These are phyloP conservation scores for Petroica traversi DNA, from an alignment of 2,113 vertebrate species.

Conservation along the genomic window DNA sequence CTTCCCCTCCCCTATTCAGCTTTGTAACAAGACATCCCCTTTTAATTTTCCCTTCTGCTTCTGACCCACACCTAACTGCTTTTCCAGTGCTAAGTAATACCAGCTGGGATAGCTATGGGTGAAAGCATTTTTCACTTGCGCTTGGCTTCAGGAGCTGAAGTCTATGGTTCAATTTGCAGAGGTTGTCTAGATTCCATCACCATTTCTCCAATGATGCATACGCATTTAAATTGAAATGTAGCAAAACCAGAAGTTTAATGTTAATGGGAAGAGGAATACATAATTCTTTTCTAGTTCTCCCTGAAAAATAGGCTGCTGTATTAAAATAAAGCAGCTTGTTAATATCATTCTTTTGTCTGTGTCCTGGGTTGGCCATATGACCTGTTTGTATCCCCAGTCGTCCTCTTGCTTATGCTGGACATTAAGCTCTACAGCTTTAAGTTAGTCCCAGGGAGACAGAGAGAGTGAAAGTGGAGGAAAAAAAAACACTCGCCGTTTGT, in stretches of 20 bases:
- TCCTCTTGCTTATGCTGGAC: no score
- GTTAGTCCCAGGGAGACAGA: no score
- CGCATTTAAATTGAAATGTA: slow-evolving; percentile 6
- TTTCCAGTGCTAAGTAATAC: neutral
- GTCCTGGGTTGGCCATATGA: no score
- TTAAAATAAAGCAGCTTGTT: slow-evolving; percentile 68
- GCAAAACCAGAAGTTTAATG: slow-evolving; percentile 42
- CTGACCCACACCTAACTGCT: neutral
- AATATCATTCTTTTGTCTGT: slow-evolving; percentile 69
- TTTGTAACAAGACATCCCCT: neutral
- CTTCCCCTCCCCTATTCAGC: neutral
- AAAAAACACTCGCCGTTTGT: no score
- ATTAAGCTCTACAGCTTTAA: no score
- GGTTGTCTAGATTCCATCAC: slow-evolving; percentile 24
- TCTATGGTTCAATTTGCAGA: slow-evolving; percentile 4
- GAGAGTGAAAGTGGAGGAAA: no score
- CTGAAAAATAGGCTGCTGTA: slow-evolving; percentile 65
- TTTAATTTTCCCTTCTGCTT: neutral
- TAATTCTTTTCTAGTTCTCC: slow-evolving; percentile 66
- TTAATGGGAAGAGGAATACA: slow-evolving; percentile 41
- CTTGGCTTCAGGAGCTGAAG: neutral
- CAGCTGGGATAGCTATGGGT: neutral
- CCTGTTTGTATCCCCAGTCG: no score
- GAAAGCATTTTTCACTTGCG: neutral
- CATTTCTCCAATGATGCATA: neutral